phyloP scores from a whole-genome alignment of 2,797 vertebrate genomes.

The Hydrolagus colliei region DNA sequence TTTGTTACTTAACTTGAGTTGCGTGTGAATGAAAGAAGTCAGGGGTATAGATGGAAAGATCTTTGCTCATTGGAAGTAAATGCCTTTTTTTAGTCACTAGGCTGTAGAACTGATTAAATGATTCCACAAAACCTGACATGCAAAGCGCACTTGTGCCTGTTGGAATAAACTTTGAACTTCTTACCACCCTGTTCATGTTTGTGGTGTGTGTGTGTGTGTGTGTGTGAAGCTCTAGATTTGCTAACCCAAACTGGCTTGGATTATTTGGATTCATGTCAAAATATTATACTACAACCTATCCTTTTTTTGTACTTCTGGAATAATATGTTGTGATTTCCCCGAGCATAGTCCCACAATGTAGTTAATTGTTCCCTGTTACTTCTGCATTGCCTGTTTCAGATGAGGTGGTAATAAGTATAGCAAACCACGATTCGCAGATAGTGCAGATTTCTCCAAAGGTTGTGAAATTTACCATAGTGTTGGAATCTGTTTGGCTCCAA shows the following conservation, averaged over 20 bases:
- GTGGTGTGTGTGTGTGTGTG: background rate
- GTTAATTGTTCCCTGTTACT: background rate
- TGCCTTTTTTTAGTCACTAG: background rate
- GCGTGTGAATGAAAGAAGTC: background rate
- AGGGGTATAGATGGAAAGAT: background rate
- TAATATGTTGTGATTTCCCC: background rate
- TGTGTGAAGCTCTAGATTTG: background rate
- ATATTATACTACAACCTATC: background rate
- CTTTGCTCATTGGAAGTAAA: background rate
- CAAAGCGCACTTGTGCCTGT: background rate
- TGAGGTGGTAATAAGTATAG: no score
- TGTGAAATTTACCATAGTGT: no score
- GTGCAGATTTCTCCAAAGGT: no score
- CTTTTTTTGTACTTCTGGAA: background rate
- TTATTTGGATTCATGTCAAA: background rate
- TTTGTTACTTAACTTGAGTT: background rate
- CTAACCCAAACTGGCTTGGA: background rate
- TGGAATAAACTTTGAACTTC: conserved; percentile 1
- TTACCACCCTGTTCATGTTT: background rate
- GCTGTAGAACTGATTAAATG: no score
- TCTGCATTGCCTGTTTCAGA: no score
- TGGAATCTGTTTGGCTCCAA: no score
- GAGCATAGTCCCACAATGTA: no score
- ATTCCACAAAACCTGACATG: background rate
- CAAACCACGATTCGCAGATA: no score